Evolutionary conservation across 2,888 invertebrate genomes (phyloP).

Genomic region (Drosophila mercatorum): DNA sequence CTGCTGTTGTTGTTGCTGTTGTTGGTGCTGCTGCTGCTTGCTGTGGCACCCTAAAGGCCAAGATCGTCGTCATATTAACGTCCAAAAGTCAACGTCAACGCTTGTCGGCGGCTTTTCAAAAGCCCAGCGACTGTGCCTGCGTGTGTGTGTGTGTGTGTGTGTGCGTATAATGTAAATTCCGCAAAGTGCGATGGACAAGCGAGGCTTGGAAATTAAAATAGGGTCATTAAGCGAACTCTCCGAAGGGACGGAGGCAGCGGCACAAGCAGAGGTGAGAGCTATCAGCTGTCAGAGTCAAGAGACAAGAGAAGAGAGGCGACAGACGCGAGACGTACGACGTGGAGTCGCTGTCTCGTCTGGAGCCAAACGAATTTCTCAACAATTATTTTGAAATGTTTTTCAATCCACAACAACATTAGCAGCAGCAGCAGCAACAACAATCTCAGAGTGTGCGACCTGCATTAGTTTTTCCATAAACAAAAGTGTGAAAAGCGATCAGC

Average conservation of each 20-base stretch:
- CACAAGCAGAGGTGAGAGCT: conserved; percentile 25
- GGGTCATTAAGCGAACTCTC: conserved; percentile 73
- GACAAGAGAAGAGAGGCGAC: neutral
- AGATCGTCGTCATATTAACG: conserved; percentile 81
- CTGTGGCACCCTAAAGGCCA: conserved; percentile 75
- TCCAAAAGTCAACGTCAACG: conserved; percentile 75
- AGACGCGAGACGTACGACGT: neutral
- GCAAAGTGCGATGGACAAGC: conserved; percentile 80
- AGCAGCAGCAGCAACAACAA: conserved; percentile 12
- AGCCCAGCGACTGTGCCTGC: conserved; percentile 55
- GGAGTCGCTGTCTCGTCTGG: conserved; percentile 9
- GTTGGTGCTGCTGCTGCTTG: conserved; percentile 28
- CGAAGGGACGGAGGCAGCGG: conserved; percentile 21
- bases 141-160: conserved; percentile 15
- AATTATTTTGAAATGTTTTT: conserved; percentile 80
- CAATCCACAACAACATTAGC: conserved; percentile 56
- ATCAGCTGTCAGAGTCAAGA: conserved; percentile 14
- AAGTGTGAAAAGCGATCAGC: conserved; percentile 49
- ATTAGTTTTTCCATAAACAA: conserved; percentile 61
- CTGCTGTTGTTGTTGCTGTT: conserved; percentile 36
- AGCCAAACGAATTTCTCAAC: conserved; percentile 75
- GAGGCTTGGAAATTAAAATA: conserved; percentile 77
- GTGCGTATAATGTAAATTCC: conserved; percentile 77
- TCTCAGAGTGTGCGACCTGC: conserved; percentile 37
- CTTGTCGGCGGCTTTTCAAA: conserved; percentile 78